Evolutionary conservation across 2,797 vertebrate genomes (phyloP).

Genomic region (Masticophis lateralis): DNA sequence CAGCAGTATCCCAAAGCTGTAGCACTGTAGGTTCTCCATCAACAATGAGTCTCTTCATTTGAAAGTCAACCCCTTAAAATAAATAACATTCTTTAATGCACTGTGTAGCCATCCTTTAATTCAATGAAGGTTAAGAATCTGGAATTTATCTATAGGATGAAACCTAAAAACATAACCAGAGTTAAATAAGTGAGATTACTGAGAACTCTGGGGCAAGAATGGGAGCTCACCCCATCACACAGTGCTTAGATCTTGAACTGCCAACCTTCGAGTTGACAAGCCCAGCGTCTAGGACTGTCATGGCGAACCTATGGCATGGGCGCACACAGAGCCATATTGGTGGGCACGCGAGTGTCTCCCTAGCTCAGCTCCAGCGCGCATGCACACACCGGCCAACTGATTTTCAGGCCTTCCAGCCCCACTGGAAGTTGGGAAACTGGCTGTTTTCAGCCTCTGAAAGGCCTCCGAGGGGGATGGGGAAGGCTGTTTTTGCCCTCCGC

Average conservation of each 20-base stretch:
- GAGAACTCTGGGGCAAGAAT: not conserved
- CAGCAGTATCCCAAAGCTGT: slow-evolving; percentile 94
- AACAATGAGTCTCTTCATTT: slow-evolving; percentile 91
- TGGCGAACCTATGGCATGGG: too few relatives aligned
- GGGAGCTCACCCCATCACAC: not conserved
- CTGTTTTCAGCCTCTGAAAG: too few relatives aligned
- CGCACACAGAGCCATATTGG: too few relatives aligned
- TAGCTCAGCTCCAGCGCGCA: too few relatives aligned
- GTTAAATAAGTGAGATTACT: not conserved
- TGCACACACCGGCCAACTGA: too few relatives aligned
- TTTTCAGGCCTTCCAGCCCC: too few relatives aligned
- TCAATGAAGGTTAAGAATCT: not conserved
- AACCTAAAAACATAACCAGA: not conserved
- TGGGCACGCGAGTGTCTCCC: too few relatives aligned
- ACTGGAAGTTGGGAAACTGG: too few relatives aligned
- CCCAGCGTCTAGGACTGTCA: not conserved
- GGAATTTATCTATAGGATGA: not conserved
- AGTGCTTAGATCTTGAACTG: not conserved
- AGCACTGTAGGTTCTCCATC: slow-evolving; percentile 88
- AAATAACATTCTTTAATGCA: not conserved
- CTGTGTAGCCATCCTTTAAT: not conserved
- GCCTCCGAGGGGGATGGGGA: too few relatives aligned
- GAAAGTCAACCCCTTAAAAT: slow-evolving; percentile 90
- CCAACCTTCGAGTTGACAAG: not conserved
- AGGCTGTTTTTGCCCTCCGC: too few relatives aligned